These are phyloP conservation scores for Alfaro cultratus DNA, from an alignment of 2,797 vertebrate genomes.

Conservation along the genomic window DNA sequence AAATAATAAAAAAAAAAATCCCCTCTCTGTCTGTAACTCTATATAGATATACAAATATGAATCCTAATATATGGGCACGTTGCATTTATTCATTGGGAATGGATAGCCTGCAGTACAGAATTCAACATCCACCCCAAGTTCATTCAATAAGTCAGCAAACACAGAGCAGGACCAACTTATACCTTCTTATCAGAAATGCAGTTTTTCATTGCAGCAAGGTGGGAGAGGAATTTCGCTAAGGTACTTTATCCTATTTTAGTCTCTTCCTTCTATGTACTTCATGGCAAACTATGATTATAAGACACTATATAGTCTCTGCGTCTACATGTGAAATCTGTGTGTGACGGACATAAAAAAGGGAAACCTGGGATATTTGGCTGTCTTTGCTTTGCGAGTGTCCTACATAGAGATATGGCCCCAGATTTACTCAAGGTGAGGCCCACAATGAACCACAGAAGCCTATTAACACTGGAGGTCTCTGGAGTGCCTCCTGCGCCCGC, in stretches of 20 bases:
- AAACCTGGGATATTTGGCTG: conserved; percentile 24
- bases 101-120: conserved; percentile 59
- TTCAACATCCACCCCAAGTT: conserved; percentile 74
- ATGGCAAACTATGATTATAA: conserved; percentile 63
- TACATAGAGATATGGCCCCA: conserved; percentile 70
- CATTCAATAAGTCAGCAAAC: conserved; percentile 74
- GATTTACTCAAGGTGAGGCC: conserved; percentile 79
- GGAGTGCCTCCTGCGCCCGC: conserved; percentile 64
- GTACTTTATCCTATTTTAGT: conserved; percentile 70
- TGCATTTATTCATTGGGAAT: conserved; percentile 68
- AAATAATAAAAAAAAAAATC: conserved; percentile 50
- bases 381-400: conserved; percentile 53
- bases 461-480: conserved; percentile 81
- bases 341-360: conserved; percentile 8
- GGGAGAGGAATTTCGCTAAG: conserved; percentile 65
- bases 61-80: conserved; percentile 73
- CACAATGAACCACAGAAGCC: conserved; percentile 73
- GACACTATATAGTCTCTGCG: conserved; percentile 33
- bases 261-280: conserved; percentile 62
- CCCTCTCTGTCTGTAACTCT: conserved; percentile 78
- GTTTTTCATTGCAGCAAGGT: conserved; percentile 71
- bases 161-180: conserved; percentile 66
- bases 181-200: conserved; percentile 72
- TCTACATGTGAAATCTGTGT: conserved; percentile 15
- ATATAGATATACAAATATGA: conserved; percentile 81